A percentile compares a stretch with the other conserved stretches of the same genome.
Conservation (phyloP, 2,797 vertebrate species). For the Myioborus miniatus region DNA sequence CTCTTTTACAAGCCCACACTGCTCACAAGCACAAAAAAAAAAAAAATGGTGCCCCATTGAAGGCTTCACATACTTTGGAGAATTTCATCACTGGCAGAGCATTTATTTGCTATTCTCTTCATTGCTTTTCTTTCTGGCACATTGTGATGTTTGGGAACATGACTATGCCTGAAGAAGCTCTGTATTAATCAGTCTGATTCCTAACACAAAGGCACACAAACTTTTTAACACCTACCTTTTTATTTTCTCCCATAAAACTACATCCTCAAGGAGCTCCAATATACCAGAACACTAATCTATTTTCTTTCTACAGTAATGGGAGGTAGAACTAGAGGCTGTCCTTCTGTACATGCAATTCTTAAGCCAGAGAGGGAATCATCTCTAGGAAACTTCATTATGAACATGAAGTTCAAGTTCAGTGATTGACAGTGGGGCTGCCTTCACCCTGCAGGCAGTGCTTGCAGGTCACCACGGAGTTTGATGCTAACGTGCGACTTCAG, state of each 20-base stretch:
- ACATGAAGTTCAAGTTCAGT: neutral
- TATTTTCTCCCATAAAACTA: neutral
- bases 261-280: neutral
- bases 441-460: neutral
- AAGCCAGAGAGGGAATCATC: neutral
- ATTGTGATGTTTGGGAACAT: fast-evolving
- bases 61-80: neutral
- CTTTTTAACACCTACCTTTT: neutral
- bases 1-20: neutral
- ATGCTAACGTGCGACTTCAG: neutral
- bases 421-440: neutral
- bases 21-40: neutral
- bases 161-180: neutral
- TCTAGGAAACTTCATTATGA: neutral
- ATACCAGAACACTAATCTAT: neutral
- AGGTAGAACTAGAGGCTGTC: neutral
- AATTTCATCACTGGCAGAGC: neutral
- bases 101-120: neutral
- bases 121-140: neutral
- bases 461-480: neutral
- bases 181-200: neutral
- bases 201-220: neutral
- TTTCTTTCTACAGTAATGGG: neutral
- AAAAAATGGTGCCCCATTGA: neutral
- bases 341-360: neutral